Percentiles rank a stretch among this genome's conserved stretches.
Conservation (phyloP, 1,140 invertebrate species). For the Drosophila grimshawi region DNA sequence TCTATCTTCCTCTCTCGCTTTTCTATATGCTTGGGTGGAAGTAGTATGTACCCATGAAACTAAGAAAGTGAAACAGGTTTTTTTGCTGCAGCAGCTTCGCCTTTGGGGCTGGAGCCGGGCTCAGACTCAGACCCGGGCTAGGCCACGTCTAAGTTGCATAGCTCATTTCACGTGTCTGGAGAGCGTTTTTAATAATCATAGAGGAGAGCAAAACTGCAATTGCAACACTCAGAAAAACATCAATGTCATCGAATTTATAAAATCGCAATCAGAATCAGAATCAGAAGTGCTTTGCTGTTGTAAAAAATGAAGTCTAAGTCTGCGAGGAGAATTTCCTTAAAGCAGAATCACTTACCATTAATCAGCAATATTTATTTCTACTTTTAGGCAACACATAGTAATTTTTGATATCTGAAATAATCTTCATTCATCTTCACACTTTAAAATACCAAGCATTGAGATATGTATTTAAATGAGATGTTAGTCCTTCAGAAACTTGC, state of each 20-base stretch:
- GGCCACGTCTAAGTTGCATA: conserved; percentile 72
- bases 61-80: conserved; percentile 15
- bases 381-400: too few species aligned
- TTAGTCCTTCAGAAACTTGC: too few species aligned
- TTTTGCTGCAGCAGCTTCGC: neutral
- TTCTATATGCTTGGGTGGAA: neutral
- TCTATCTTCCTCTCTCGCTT: neutral
- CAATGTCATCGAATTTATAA: neutral
- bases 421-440: too few species aligned
- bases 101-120: conserved; percentile 23
- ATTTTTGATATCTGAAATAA: too few species aligned
- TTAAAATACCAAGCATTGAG: too few species aligned
- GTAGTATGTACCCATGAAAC: conserved; percentile 1
- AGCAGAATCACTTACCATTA: too few species aligned
- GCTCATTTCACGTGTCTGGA: conserved; percentile 62
- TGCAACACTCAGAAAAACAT: neutral
- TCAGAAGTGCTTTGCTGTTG: too few species aligned
- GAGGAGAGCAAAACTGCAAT: conserved; percentile 9
- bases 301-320: too few species aligned
- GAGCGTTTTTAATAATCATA: conserved; percentile 72
- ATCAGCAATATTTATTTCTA: too few species aligned
- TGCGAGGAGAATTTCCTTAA: too few species aligned
- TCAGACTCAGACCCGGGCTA: conserved; percentile 20
- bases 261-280: too few species aligned
- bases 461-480: too few species aligned